Conservation (phyloP, 2,888 invertebrate genomes). For the Meganola albula region DNA sequence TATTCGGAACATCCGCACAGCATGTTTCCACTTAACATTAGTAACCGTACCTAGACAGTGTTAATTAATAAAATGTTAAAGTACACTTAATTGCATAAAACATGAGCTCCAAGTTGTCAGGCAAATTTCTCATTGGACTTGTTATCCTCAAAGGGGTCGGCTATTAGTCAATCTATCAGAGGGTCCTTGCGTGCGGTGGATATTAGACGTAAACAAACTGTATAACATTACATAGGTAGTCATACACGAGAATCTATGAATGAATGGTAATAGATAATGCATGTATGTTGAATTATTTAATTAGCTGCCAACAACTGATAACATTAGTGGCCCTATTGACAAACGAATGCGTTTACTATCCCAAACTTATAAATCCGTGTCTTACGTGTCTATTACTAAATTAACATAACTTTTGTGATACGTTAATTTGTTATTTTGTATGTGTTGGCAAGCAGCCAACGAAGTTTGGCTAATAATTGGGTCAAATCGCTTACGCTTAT, state of each 20-base stretch:
- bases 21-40: slow-evolving; percentile 22
- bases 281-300: slow-evolving; percentile 37
- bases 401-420: no score
- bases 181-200: slow-evolving; percentile 32
- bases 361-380: no score
- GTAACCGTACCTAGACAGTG: slow-evolving; percentile 22
- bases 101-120: slow-evolving; percentile 28
- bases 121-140: slow-evolving; percentile 30
- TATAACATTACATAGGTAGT: slow-evolving; percentile 14
- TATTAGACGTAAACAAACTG: slow-evolving; percentile 28
- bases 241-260: slow-evolving; percentile 16
- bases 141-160: slow-evolving; percentile 34
- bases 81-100: slow-evolving; percentile 26
- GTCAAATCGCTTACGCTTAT: slow-evolving; percentile 22
- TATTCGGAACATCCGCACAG: slow-evolving; percentile 27
- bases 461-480: no score
- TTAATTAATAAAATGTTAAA: slow-evolving; percentile 32
- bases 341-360: slow-evolving; percentile 24
- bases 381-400: no score
- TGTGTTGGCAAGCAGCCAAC: no score
- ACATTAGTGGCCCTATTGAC: slow-evolving; percentile 24
- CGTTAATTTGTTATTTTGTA: no score
- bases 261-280: no score
- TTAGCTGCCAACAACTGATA: slow-evolving; percentile 39
- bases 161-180: slow-evolving; percentile 52